Evolutionary conservation across 2,888 invertebrate species (phyloP), one percentile per base, ranked within the genome.

Genomic region (Standfussiana lucernea): DNA sequence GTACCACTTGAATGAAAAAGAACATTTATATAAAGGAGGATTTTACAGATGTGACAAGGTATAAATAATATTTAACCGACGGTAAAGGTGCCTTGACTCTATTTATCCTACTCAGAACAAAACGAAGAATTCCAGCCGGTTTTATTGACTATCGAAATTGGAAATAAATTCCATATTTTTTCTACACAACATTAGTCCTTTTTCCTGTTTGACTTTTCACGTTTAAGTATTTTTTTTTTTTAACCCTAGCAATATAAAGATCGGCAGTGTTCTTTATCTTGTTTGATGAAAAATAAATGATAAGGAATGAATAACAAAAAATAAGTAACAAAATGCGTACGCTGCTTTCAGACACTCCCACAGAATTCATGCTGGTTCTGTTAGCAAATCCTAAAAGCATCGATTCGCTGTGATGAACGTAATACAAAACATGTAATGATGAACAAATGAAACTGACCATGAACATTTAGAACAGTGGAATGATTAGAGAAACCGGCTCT

Each of bases 401-500:
- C 90, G 91, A 88, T 88, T 88, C 90, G 93, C 91, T 89, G 89
- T 84, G 88, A 83, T 83, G 76, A 88, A 88, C 84, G 47, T 75
- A 85, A 81, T 59, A 81, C 65, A 83, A 85, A 84, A 74, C 61
- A 61, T 85, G 53, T 87, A 81, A 91, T 91, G 91, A 91, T 91
- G 92, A 92, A 77, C 84, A 89, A 91, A 93, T 91, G 83, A 92
- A 95, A 96, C 96, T 96, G 95, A 97, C 97, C 97, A 94, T 97
- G 97, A 93, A 97, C 97, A 90, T 97, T 97, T 92, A 95, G 94
- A 93, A 95, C 94, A 97, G 98, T 97, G 90, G 97, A 97, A 93
- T 97, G 97, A 91, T 97, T 98, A 90, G 97, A 97, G 80, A 95
- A 97, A 89, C 98, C 98, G 84, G 98, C 98, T 89, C 93, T 96